These are phyloP conservation scores for Drosophila kambysellisi DNA, from an alignment of 2,888 invertebrate species.

Conservation along the genomic window DNA sequence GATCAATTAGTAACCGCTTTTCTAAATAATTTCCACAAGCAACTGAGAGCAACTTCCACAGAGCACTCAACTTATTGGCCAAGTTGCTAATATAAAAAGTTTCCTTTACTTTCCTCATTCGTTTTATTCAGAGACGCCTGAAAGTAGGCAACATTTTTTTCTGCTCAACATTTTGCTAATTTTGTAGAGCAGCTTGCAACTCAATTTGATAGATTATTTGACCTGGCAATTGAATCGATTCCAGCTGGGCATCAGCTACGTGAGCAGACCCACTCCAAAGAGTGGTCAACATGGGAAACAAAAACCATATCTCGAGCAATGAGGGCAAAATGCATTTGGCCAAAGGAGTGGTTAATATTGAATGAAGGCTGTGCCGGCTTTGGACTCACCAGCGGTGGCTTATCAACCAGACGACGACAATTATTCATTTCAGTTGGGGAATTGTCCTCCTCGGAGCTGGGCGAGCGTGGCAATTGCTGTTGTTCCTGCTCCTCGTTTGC, in stretches of 20 bases:
- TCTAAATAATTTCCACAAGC: background rate
- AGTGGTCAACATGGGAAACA: constrained; percentile 25
- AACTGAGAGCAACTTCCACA: background rate
- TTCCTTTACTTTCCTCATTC: background rate
- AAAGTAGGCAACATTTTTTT: constrained; percentile 59
- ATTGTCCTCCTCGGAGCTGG: constrained; percentile 93
- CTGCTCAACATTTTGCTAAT: background rate
- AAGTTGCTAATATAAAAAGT: constrained; percentile 25
- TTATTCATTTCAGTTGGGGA: constrained; percentile 95
- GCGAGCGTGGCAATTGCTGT: constrained; percentile 78
- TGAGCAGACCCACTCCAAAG: constrained; percentile 34
- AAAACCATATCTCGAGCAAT: constrained; percentile 28
- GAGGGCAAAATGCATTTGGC: constrained; percentile 29
- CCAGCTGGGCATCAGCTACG: constrained; percentile 27
- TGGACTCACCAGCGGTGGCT: constrained; percentile 89
- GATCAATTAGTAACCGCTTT: background rate
- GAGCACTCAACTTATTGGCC: constrained; percentile 10
- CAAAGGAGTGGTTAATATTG: constrained; percentile 48
- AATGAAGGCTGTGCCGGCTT: constrained; percentile 1
- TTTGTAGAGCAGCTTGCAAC: background rate
- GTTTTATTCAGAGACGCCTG: constrained; percentile 25
- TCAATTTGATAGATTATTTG: constrained; percentile 14
- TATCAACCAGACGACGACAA: constrained; percentile 92
- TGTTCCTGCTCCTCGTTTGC: constrained; percentile 45
- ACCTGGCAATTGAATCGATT: constrained; percentile 23